Conservation (phyloP, 2,888 invertebrate species). For the Drosophila parthenogenetica region DNA sequence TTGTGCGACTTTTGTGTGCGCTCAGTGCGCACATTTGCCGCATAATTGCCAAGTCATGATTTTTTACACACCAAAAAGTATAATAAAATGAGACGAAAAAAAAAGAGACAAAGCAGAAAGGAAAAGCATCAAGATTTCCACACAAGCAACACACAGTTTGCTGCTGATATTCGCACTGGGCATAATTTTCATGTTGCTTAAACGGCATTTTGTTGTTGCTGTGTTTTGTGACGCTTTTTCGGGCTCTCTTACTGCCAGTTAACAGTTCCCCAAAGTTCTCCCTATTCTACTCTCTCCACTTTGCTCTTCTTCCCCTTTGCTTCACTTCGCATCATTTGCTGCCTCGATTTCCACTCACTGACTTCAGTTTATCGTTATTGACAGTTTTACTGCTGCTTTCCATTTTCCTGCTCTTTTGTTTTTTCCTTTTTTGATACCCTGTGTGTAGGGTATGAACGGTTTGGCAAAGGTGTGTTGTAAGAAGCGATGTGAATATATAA, state of each 20-base stretch:
- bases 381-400: constrained; percentile 66
- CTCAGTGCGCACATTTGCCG: constrained; percentile 78
- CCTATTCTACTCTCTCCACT: background rate
- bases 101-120: constrained; percentile 25
- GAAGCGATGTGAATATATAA: background rate
- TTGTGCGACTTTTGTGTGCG: constrained; percentile 52
- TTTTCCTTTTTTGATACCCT: constrained; percentile 1
- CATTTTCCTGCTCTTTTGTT: constrained; percentile 23
- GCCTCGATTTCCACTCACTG: constrained; percentile 28
- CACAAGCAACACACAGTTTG: constrained; percentile 30
- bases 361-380: constrained; percentile 76
- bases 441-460: background rate
- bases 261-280: constrained; percentile 6
- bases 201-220: constrained; percentile 70
- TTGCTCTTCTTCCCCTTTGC: background rate
- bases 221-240: constrained; percentile 18
- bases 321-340: background rate
- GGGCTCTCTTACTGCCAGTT: constrained; percentile 16
- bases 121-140: constrained; percentile 18
- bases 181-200: constrained; percentile 81
- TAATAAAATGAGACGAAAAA: constrained; percentile 31
- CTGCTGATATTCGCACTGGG: constrained; percentile 79
- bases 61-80: constrained; percentile 64
- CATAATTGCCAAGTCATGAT: constrained; percentile 80
- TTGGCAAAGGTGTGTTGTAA: background rate